Conservation (phyloP, 2,797 vertebrate genomes). For the Gadopsis marmoratus region DNA sequence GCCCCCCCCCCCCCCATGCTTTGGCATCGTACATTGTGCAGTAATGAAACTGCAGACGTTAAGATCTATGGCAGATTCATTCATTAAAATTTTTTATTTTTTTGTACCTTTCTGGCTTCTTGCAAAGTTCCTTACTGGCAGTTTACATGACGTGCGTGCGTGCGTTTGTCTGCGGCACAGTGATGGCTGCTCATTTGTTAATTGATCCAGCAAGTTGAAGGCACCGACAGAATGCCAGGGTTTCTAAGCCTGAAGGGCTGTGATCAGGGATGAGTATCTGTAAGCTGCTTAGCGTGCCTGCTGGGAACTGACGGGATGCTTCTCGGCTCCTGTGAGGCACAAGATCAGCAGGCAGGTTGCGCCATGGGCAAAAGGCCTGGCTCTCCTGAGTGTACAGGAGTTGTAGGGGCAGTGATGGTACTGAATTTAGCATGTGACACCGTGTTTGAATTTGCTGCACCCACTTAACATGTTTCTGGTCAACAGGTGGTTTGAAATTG, state of each 20-base stretch:
- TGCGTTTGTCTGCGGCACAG: conserved; percentile 8
- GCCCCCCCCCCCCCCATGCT: not conserved
- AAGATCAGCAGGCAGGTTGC: conserved; percentile 62
- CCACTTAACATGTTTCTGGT: not conserved
- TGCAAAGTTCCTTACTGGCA: conserved; percentile 20
- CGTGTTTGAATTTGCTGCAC: not conserved
- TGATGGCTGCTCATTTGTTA: conserved; percentile 77
- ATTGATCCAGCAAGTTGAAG: conserved; percentile 80
- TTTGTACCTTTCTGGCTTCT: conserved; percentile 42
- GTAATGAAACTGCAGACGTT: conserved; percentile 61
- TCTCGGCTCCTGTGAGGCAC: conserved; percentile 54
- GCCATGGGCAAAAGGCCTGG: conserved; percentile 16
- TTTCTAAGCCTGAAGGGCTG: conserved; percentile 75
- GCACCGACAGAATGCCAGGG: conserved; percentile 63
- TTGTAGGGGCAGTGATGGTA: not conserved
- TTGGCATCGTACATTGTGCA: conserved; percentile 45
- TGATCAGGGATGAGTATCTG: conserved; percentile 82
- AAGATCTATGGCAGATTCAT: conserved; percentile 43
- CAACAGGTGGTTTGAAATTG: not conserved
- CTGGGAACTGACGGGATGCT: conserved; percentile 71
- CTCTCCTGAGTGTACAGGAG: conserved; percentile 1
- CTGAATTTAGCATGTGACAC: conserved; percentile 14
- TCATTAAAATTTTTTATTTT: conserved; percentile 15
- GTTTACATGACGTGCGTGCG: conserved; percentile 16
- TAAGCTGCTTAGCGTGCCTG: conserved; percentile 84